Evolutionary conservation across 2,888 invertebrate genomes (phyloP), one percentile per base, ranked within the genome.

Genomic region (Fragum sueziense): DNA sequence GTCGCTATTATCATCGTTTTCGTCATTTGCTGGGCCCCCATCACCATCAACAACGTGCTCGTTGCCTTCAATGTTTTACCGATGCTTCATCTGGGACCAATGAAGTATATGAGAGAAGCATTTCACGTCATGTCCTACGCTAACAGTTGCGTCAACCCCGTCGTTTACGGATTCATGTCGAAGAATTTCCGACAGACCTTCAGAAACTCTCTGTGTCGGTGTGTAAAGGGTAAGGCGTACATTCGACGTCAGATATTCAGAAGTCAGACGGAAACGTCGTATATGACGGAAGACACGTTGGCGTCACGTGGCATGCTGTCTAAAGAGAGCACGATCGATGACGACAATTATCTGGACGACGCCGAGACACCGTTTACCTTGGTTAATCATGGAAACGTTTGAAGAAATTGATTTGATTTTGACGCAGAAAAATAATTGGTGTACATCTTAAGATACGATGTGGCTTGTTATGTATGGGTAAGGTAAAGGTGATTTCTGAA

Each of bases 161-260:
- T 96, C 54, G 94, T 96, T 47, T 96, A 96, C 90, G 96, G 96
- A 31, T 96, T 96, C 92, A 96, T 96, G 95, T 96, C 96, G 59
- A 95, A 95, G 88, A 95, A 95, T 92, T 96, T 96, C 91, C 93
- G 96, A 1, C 94, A 91, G 68, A 90, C 90, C n/a, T 93, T 93
- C 85, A 85, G 85, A 41, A 85, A 87, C 52, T 82, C 87, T 0
- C 73, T 88, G 0, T 87, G 87, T 54, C 77, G 84, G 25, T 86
- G 86, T 76, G 62, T 82, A 0, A 74, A 78, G 3, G 82, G 84
- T 1, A 79, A 76, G 37, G 76, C 79, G 2, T 82, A 80, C 25
- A 76, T 84, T 37, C 70, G 82, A 22, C 74, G 80, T 27, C 74
- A 79, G 29, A 74, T 77, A 25, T 84, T 84, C 54, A 70, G 75